Evolutionary conservation across 2,888 invertebrate species (phyloP).

Genomic region (Reticulitermes lucifugus): DNA sequence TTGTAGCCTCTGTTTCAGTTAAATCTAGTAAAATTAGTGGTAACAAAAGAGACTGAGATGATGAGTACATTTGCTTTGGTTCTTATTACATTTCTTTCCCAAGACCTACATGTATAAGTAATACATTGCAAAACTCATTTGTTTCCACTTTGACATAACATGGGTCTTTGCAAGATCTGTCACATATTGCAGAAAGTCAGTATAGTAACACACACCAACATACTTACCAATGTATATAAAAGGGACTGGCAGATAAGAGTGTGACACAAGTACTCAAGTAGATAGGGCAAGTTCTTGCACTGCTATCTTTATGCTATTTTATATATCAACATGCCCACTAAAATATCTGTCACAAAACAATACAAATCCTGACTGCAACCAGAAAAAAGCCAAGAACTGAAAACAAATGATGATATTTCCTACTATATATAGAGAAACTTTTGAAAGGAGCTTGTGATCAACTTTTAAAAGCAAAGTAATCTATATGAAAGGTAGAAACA

Average conservation of each 20-base stretch:
- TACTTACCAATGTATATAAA: not conserved
- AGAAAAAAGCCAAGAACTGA: too few relatives aligned
- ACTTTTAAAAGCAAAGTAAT: too few relatives aligned
- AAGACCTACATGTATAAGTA: slow-evolving; percentile 17
- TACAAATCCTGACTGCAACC: too few relatives aligned
- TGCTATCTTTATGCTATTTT: not conserved
- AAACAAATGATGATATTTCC: too few relatives aligned
- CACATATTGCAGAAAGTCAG: too few relatives aligned
- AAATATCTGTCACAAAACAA: not conserved
- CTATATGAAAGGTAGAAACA: too few relatives aligned
- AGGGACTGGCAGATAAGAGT: not conserved
- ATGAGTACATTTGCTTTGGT: not conserved
- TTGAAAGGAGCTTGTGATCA: too few relatives aligned
- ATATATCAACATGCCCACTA: not conserved
- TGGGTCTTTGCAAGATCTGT: not conserved
- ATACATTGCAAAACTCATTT: not conserved
- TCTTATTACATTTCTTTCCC: not conserved
- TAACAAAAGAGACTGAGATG: not conserved
- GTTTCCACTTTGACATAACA: slow-evolving; percentile 14
- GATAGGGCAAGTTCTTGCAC: not conserved
- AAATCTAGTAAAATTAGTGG: not conserved
- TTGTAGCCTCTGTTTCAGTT: not conserved
- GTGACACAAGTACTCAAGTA: not conserved
- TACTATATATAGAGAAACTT: too few relatives aligned
- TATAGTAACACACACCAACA: not conserved